Evolutionary conservation across 1,140 invertebrate genomes (phyloP).

Genomic region (Prorops nasuta): DNA sequence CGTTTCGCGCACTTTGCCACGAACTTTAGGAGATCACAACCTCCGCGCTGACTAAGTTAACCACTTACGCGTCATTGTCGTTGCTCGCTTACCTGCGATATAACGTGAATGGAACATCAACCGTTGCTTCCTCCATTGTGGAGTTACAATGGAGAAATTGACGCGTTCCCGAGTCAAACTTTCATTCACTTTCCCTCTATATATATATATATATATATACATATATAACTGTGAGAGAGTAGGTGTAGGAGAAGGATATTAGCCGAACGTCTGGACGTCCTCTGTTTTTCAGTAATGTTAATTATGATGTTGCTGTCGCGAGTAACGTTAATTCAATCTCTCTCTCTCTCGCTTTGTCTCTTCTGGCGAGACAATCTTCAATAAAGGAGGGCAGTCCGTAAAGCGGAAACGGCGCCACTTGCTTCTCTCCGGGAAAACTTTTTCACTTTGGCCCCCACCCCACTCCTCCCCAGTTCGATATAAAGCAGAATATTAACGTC

Average conservation of each 20-base stretch:
- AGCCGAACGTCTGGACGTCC: too few species aligned
- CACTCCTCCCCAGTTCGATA: background rate
- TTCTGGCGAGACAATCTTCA: too few species aligned
- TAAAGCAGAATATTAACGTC: background rate
- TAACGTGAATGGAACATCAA: background rate
- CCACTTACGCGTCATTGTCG: background rate
- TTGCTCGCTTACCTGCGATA: background rate
- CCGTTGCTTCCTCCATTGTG: background rate
- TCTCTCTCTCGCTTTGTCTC: too few species aligned
- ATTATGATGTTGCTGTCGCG: constrained; percentile 5
- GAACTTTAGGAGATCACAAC: background rate
- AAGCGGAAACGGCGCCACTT: too few species aligned
- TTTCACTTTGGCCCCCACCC: background rate
- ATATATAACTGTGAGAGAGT: too few species aligned
- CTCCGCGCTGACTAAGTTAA: background rate
- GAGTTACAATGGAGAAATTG: background rate
- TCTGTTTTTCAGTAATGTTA: constrained; percentile 11
- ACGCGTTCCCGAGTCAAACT: too few species aligned
- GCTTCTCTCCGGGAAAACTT: background rate
- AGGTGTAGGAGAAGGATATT: too few species aligned
- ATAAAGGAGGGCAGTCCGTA: too few species aligned
- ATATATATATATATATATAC: too few species aligned
- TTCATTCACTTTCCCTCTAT: too few species aligned
- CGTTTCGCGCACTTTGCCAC: constrained; percentile 8
- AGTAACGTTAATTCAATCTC: constrained; percentile 3